phyloP scores from a whole-genome alignment of 2,888 invertebrate species.

The Frankliniella fusca region DNA sequence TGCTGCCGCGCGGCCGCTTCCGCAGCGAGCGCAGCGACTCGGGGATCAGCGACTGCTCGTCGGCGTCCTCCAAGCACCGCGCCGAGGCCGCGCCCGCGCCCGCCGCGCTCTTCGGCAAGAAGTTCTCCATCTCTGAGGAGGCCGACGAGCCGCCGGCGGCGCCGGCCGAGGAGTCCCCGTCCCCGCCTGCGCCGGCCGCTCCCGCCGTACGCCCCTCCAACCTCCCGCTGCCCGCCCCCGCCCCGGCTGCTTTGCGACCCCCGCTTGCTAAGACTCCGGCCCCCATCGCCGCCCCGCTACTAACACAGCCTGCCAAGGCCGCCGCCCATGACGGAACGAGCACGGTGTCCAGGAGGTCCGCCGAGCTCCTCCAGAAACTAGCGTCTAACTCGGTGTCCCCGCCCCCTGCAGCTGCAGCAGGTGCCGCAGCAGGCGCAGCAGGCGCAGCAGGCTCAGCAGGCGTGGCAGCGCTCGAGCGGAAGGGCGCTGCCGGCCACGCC shows the following conservation, averaged over 20 bases:
- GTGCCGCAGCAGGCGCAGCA: neutral
- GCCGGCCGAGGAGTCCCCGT: neutral
- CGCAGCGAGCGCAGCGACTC: conserved; percentile 45
- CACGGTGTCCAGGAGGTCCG: neutral
- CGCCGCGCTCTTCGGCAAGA: conserved; percentile 34
- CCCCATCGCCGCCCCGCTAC: neutral
- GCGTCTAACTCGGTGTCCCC: neutral
- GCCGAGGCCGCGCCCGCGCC: conserved; percentile 33
- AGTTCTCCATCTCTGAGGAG: conserved; percentile 38
- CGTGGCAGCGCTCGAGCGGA: neutral
- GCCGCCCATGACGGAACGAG: neutral
- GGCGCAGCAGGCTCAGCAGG: neutral
- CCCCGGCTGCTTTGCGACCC: neutral
- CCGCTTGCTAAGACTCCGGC: neutral
- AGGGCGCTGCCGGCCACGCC: conserved; percentile 1
- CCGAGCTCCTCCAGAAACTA: neutral
- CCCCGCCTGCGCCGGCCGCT: neutral
- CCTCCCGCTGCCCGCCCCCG: neutral
- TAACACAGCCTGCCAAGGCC: neutral
- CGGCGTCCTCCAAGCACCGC: conserved; percentile 32
- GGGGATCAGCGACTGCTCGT: conserved; percentile 45
- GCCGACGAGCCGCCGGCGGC: conserved; percentile 17
- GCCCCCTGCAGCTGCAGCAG: neutral
- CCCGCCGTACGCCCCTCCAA: neutral
- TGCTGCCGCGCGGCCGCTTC: conserved; percentile 36